These are phyloP conservation scores for Gymnocheta viridis DNA, from an alignment of 2,888 invertebrate genomes.

Conservation along the genomic window DNA sequence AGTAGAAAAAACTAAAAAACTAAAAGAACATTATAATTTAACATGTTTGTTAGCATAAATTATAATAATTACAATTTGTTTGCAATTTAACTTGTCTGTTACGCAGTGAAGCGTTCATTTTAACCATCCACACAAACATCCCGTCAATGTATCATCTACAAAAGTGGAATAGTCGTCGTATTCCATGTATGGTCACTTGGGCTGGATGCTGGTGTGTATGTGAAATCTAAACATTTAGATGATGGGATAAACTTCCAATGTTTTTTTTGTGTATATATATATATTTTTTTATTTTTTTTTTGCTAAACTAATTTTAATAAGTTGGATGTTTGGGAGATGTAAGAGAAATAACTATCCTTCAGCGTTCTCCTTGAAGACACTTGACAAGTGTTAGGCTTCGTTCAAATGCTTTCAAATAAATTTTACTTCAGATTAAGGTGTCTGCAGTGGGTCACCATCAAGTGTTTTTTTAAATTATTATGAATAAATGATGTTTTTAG, in stretches of 20 bases:
- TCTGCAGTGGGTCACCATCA: slow-evolving; percentile 59
- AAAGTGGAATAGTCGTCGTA: slow-evolving; percentile 22
- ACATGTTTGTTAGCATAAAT: slow-evolving; percentile 69
- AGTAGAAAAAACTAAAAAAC: not conserved
- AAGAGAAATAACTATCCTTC: not conserved
- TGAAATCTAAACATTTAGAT: not conserved
- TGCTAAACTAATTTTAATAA: slow-evolving; percentile 60
- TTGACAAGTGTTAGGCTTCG: slow-evolving; percentile 44
- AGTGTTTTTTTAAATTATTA: slow-evolving; percentile 32
- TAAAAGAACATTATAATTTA: slow-evolving; percentile 56
- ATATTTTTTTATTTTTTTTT: not conserved
- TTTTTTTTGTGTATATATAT: too few relatives aligned
- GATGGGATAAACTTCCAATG: slow-evolving; percentile 48
- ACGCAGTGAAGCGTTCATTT: slow-evolving; percentile 60
- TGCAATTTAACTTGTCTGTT: slow-evolving; percentile 67
- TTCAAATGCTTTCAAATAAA: slow-evolving; percentile 35
- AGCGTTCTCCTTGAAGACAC: slow-evolving; percentile 43
- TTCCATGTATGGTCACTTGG: slow-evolving; percentile 6
- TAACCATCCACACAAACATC: slow-evolving; percentile 13
- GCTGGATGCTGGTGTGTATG: not conserved
- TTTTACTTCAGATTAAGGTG: slow-evolving; percentile 45
- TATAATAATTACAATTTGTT: slow-evolving; percentile 70
- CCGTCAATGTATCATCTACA: slow-evolving; percentile 3
- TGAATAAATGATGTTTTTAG: slow-evolving; percentile 26
- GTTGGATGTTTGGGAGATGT: slow-evolving; percentile 28